phyloP scores from a whole-genome alignment of 2,113 vertebrate genomes.

The Numenius arquata region DNA sequence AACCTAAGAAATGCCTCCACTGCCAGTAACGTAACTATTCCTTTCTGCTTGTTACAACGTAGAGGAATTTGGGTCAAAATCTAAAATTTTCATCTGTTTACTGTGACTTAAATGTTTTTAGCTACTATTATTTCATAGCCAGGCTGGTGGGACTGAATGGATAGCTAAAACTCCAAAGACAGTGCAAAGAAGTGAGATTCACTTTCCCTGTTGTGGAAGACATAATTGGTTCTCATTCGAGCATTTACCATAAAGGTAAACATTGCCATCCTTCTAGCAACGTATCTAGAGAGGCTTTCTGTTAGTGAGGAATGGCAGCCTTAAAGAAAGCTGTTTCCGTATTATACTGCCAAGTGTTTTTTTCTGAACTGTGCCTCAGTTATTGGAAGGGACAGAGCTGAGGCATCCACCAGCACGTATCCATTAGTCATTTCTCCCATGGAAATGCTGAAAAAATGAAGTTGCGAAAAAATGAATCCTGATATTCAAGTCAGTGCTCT shows the following conservation, averaged over 20 bases:
- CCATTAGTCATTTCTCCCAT: neutral
- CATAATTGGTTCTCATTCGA: neutral
- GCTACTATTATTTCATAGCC: neutral
- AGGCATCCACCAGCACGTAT: neutral
- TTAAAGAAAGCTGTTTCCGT: neutral
- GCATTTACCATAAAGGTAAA: neutral
- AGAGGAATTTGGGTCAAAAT: neutral
- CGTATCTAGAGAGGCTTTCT: neutral
- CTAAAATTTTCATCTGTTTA: neutral
- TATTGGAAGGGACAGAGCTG: neutral
- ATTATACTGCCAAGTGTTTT: neutral
- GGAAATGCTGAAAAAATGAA: neutral
- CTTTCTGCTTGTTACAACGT: neutral
- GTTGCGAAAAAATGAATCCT: neutral
- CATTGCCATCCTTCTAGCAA: neutral
- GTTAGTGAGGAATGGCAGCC: neutral
- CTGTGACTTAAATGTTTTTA: neutral
- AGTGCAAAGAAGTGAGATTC: neutral
- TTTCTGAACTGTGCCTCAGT: neutral
- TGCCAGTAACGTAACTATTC: neutral
- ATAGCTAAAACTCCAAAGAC: neutral
- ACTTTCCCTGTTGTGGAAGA: neutral
- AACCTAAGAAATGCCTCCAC: neutral
- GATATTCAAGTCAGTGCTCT: neutral
- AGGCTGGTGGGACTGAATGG: neutral